These are phyloP conservation scores for Leucopsar rothschildi DNA, from an alignment of 2,113 vertebrate species.

Conservation along the genomic window DNA sequence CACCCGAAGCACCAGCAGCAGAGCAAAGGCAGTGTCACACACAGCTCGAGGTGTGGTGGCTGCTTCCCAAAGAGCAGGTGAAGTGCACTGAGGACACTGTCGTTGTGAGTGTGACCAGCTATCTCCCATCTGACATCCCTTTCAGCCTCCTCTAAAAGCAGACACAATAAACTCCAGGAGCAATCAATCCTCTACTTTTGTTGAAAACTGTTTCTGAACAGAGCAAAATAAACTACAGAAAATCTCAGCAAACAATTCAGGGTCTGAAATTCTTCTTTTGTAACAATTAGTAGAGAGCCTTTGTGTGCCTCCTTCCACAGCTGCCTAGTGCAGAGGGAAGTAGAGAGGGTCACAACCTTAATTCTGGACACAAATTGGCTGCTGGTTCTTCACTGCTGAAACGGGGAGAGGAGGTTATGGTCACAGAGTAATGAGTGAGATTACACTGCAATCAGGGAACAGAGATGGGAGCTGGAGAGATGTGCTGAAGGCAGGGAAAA, in stretches of 20 bases:
- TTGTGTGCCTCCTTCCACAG: background rate
- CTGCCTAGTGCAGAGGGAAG: background rate
- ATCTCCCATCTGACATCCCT: background rate
- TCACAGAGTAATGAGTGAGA: background rate
- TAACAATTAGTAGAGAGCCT: conserved; percentile 3
- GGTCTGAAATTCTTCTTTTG: background rate
- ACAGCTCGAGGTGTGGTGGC: background rate
- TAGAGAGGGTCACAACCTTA: conserved; percentile 46
- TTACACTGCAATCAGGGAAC: conserved; percentile 11
- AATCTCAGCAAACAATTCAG: background rate
- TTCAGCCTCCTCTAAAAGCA: background rate
- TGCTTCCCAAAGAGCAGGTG: background rate
- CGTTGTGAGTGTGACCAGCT: background rate
- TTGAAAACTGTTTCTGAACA: background rate
- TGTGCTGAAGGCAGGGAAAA: background rate
- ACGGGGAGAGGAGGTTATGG: background rate
- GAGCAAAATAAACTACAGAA: background rate
- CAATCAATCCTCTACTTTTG: background rate
- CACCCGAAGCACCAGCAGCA: background rate
- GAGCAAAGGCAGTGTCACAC: background rate
- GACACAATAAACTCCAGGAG: background rate
- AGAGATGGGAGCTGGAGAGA: background rate
- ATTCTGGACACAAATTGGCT: conserved; percentile 49
- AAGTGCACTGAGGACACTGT: background rate
- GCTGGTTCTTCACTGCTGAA: background rate